Base-by-base conservation (phyloP, 1,140 invertebrate species). In the Brachionus paranguensis region DNA sequence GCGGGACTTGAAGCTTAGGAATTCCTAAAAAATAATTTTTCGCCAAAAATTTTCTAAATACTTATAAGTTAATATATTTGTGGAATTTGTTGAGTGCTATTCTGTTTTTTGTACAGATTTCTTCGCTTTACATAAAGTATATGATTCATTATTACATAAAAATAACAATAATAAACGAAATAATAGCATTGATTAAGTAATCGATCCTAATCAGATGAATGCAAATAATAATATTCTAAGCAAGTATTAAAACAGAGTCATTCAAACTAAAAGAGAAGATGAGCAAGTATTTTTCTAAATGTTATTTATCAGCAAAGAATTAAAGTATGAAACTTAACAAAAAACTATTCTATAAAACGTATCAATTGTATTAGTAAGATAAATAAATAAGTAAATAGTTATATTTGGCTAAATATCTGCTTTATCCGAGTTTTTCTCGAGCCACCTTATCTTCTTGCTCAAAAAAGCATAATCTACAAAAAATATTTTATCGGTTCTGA, bases 201-300 rank as follows among this genome's bases (percentile, higher is more conserved):
- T 72, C 68, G 68, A 72, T 72, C 17, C 68, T 72, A 41, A 72
- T 72, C 68, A 41, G 33, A 41, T 41, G 29, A 72, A 72, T 72
- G 68, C 68, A 72, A 72, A 41, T 37, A 37, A 68, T 14, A 11
- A 68, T 68, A 37, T 68, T 72, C 29, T 72, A 37, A 29, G 7
- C 64, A 12, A 68, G n/a, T 17, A 72, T 11, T 41, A 37, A 72
- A 72, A 72, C 17, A 17, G 68, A 72, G 68, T 72, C 68, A 72
- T 17, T 72, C 29, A 72, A 17, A 55, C 14, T 17, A 55, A 6
- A 55, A 68, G 55, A 64, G 55, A 33, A 29, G 29, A 68, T 68
- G 24, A 68, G 24, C 24, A 68, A 68, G 12, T 68, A 29, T 64
- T 37, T 68, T 68, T 3, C 37, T n/a, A 68, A 68, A 68, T 68